phyloP scores from a whole-genome alignment of 2,797 vertebrate genomes.

The Ambastaia sidthimunki region DNA sequence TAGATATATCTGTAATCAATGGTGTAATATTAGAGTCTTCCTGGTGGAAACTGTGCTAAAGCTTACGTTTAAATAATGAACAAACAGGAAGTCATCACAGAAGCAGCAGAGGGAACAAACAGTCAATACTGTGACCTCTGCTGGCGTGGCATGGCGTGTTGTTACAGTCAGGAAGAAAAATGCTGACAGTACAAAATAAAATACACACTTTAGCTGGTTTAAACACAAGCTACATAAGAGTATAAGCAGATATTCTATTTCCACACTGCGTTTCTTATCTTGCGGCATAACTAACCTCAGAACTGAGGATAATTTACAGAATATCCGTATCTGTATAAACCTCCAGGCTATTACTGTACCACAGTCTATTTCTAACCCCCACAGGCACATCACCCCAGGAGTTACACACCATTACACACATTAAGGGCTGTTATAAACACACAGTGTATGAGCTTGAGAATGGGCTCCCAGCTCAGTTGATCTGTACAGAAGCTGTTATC shows the following conservation, averaged over 20 bases:
- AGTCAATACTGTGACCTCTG: no score
- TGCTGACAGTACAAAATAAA: background rate
- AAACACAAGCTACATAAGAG: background rate
- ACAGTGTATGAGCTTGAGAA: background rate
- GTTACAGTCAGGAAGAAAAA: no score
- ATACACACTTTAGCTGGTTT: background rate
- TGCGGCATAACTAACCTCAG: slow-evolving; percentile 2
- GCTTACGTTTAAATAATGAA: no score
- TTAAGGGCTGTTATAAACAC: slow-evolving; percentile 13
- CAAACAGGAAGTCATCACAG: no score
- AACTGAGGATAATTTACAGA: slow-evolving; percentile 23
- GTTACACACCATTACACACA: slow-evolving; percentile 29
- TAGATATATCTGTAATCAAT: no score
- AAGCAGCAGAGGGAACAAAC: no score
- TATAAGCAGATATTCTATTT: slow-evolving; percentile 8
- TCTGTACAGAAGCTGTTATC: background rate
- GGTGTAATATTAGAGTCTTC: no score
- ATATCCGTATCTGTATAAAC: slow-evolving; percentile 14
- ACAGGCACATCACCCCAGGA: slow-evolving; percentile 15
- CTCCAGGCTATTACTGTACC: slow-evolving; percentile 10
- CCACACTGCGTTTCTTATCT: background rate
- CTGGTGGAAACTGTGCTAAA: no score
- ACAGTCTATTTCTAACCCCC: slow-evolving; percentile 2
- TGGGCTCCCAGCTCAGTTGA: background rate
- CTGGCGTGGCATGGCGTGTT: no score